phyloP scores from a whole-genome alignment of 2,113 vertebrate species.

The Addax nasomaculatus region DNA sequence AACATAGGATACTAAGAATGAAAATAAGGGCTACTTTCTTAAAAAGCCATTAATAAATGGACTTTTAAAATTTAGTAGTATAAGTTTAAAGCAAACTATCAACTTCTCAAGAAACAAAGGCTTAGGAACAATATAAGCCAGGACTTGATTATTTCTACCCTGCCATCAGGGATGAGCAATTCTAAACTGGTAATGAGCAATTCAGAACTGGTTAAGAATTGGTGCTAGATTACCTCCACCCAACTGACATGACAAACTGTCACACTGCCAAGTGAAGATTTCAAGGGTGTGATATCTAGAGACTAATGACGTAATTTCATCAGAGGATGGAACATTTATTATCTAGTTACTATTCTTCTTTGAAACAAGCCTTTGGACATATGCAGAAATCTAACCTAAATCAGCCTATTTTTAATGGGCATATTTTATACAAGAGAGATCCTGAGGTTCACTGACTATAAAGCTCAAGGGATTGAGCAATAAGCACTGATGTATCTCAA shows the following conservation, averaged over 20 bases:
- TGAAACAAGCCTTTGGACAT: neutral
- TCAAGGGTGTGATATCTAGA: neutral
- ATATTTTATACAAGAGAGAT: neutral
- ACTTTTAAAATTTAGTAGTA: neutral
- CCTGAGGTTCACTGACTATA: neutral
- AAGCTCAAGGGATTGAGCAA: neutral
- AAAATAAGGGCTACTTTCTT: neutral
- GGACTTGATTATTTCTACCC: neutral
- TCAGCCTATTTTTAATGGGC: neutral
- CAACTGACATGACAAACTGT: constrained; percentile 25
- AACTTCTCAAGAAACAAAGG: constrained; percentile 30
- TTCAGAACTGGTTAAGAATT: constrained; percentile 12
- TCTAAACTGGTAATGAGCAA: constrained; percentile 7
- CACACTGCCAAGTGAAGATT: neutral
- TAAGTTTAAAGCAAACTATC: neutral
- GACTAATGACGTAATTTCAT: neutral
- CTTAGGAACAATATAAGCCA: neutral
- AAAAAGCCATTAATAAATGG: neutral
- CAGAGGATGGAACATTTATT: neutral
- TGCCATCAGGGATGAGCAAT: neutral
- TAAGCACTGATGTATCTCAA: neutral
- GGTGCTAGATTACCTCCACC: neutral
- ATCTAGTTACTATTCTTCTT: constrained; percentile 10
- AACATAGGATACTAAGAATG: neutral
- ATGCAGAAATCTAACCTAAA: constrained; percentile 15